Base-by-base conservation (phyloP, 1,140 invertebrate genomes). In the Batillaria attramentaria region DNA sequence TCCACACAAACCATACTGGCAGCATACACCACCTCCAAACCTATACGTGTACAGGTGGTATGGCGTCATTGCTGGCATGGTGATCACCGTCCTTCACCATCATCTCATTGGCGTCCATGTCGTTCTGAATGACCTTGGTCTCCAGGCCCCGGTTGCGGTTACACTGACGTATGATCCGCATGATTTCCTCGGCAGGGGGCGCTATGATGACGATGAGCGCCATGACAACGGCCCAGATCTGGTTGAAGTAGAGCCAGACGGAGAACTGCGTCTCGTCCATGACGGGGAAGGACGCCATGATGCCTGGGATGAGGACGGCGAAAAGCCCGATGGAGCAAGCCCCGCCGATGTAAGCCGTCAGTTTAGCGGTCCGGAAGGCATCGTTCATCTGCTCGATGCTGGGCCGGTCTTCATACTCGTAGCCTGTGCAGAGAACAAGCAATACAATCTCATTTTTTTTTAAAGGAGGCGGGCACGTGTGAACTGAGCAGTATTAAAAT, bases 181-280 rank as follows among this genome's bases (percentile, higher is more conserved):
- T 82, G 28, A 89, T 84, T 80, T 89, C 88, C 66, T 89, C 87
- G 18, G 83, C 72, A 16, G 87, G 87, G 5, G 88, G 88, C 24
- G 87, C 84, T 18, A 89, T 73, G 33, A 89, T 86, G 28, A 89
- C 87, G 28, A 89, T 84, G 46, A 88, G 72, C 2, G 87, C 87
- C 87, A 88, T 88, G 39, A 88, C 75, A 35, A 88, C 81, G 33
- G 87, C 87, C 86, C 87, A 89, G 2, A 79, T 79, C 77, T 89
- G 88, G 4, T 86, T 88, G 78, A 88, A 87, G 60, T 83, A 81
- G 13, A 90, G 83, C 89, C 89, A 90, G 50, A 86, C 85, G 33
- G 83, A 83, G 72, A 90, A 90, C 72, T 86, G 85, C 0, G 75
- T 79, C 31, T 85, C 74, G 74, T 86, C 84, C 87, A 90, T 88